These are phyloP conservation scores for Rhimphoctona megacephalus DNA, from an alignment of 2,888 invertebrate species.

Conservation along the genomic window DNA sequence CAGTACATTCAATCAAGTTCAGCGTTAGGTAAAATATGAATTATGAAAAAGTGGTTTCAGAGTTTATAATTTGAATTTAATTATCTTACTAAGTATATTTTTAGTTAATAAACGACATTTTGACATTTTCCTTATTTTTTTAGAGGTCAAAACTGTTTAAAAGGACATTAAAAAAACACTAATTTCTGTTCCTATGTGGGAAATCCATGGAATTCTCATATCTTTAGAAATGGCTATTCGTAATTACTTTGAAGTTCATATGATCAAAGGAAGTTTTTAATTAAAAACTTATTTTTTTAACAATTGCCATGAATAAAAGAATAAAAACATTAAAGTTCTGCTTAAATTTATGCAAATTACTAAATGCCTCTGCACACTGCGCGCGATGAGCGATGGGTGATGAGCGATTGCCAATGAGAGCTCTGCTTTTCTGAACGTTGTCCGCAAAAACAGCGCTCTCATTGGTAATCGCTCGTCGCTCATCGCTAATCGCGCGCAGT, in stretches of 20 bases:
- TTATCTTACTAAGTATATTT: neutral
- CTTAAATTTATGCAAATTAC: neutral
- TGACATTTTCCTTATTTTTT: neutral
- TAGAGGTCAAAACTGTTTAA: neutral
- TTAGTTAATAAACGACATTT: neutral
- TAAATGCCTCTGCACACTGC: too few relatives aligned
- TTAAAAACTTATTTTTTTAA: neutral
- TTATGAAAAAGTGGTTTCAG: neutral
- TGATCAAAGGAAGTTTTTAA: neutral
- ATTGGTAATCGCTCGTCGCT: too few relatives aligned
- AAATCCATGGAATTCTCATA: neutral
- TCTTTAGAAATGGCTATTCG: neutral
- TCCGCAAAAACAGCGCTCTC: too few relatives aligned
- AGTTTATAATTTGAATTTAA: neutral
- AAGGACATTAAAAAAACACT: neutral
- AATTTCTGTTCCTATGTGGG: conserved; percentile 4
- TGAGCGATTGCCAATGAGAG: too few relatives aligned
- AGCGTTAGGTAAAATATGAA: neutral
- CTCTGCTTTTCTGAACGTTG: too few relatives aligned
- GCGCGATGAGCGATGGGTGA: too few relatives aligned
- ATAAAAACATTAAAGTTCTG: neutral
- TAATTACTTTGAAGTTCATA: neutral
- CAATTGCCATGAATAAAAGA: neutral
- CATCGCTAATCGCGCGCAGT: too few relatives aligned
- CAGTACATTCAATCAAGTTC: conserved; percentile 9